These are phyloP conservation scores for Sapayoa aenigma DNA, from an alignment of 2,113 vertebrate species.

Conservation along the genomic window DNA sequence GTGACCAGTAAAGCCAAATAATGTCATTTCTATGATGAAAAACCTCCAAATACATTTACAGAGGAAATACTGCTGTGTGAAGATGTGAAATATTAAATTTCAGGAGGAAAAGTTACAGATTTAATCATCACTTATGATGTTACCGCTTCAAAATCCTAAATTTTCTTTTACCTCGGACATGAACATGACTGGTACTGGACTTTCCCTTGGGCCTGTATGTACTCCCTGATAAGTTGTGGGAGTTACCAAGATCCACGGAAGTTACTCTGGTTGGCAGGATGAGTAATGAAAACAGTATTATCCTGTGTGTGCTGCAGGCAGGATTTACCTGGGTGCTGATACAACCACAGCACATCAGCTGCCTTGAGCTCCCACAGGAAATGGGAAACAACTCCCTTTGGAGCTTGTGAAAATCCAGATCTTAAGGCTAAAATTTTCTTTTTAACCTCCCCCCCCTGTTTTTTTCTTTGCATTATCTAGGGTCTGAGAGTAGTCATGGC, in stretches of 20 bases:
- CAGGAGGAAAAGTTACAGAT: neutral
- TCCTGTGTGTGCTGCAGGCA: neutral
- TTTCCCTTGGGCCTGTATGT: accelerated
- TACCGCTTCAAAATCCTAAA: neutral
- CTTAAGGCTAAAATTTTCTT: neutral
- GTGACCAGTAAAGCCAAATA: neutral
- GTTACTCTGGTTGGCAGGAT: neutral
- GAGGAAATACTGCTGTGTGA: neutral
- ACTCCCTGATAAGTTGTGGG: neutral
- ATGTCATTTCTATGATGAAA: neutral
- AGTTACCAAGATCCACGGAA: neutral
- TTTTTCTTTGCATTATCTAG: neutral
- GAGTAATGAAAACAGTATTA: neutral
- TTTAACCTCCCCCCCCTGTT: neutral
- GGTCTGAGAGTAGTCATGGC: neutral
- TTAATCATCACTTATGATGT: neutral
- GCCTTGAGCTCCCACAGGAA: neutral
- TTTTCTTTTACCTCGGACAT: neutral
- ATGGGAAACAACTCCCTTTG: neutral
- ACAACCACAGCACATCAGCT: neutral
- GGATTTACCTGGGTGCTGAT: neutral
- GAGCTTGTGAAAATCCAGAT: neutral
- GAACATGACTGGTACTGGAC: too few relatives aligned
- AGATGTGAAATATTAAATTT: neutral
- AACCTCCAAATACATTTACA: neutral